Conservation (phyloP, 1,140 invertebrate species). For the Papilio helenus region DNA sequence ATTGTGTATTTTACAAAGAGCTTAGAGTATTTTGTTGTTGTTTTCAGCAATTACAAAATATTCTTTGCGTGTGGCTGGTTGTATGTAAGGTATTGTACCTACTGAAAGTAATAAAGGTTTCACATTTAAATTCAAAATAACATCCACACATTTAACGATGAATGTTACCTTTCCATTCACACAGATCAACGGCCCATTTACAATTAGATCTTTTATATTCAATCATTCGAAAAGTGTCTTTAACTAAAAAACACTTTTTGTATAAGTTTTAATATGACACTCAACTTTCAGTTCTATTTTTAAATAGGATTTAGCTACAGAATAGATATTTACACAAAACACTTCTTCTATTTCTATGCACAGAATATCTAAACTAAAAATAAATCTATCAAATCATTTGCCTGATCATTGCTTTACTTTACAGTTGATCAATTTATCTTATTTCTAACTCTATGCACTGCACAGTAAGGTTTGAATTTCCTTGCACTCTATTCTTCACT, state of each 20-base stretch:
- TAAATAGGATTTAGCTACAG: background rate
- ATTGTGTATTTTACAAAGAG: constrained; percentile 44
- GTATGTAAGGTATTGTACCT: constrained; percentile 88
- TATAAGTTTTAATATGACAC: background rate
- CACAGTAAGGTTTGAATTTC: constrained; percentile 78
- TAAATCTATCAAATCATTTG: constrained; percentile 61
- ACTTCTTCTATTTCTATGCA: constrained; percentile 53
- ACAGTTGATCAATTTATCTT: constrained; percentile 53
- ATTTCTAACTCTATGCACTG: constrained; percentile 78
- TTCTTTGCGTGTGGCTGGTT: constrained; percentile 92
- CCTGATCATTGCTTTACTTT: constrained; percentile 65
- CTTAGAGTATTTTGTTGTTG: constrained; percentile 81
- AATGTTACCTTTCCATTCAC: constrained; percentile 68
- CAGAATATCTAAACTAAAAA: constrained; percentile 57
- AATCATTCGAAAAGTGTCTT: constrained; percentile 49
- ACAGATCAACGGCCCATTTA: constrained; percentile 58
- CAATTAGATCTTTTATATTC: constrained; percentile 54
- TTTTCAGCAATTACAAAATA: constrained; percentile 89
- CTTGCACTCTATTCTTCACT: constrained; percentile 70
- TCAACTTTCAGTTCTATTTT: background rate
- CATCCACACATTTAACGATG: constrained; percentile 75
- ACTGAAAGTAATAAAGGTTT: constrained; percentile 71
- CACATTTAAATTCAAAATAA: constrained; percentile 74
- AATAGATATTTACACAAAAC: constrained; percentile 13
- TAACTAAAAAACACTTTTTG: constrained; percentile 36